Evolutionary conservation across 1,140 invertebrate species (phyloP).

Genomic region (Mylabris phalerata): DNA sequence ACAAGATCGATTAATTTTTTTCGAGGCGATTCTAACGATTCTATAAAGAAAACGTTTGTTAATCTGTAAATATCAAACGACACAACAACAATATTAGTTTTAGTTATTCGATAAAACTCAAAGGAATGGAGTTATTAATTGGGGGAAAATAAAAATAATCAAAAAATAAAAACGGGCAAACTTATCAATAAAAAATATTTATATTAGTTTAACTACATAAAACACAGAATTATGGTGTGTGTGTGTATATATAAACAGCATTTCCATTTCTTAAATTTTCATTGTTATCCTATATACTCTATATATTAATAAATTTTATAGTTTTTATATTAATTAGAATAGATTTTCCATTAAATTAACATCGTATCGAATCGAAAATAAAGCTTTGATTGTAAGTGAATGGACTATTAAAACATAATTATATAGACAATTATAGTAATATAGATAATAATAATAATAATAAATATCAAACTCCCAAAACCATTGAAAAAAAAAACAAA

Average conservation of each 20-base stretch:
- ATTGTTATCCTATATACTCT: no score
- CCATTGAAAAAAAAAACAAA: no score
- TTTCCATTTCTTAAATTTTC: no score
- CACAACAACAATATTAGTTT: not conserved
- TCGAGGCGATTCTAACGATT: no score
- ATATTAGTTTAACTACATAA: conserved; percentile 25
- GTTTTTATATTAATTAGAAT: no score
- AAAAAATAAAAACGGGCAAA: conserved; percentile 2
- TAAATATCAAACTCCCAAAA: no score
- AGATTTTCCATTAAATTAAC: no score
- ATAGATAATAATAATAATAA: no score
- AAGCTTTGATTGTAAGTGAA: conserved; percentile 14
- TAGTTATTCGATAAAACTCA: not conserved
- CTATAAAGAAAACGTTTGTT: no score
- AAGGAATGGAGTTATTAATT: not conserved
- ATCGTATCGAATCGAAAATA: not conserved
- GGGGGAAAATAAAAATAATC: conserved; percentile 17
- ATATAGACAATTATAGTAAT: no score
- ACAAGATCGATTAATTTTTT: not conserved
- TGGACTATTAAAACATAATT: conserved; percentile 2
- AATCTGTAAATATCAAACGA: no score
- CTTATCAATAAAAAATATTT: conserved; percentile 14
- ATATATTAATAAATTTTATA: no score
- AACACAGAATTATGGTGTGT: not conserved
- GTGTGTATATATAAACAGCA: conserved; percentile 21